Conservation (phyloP, 2,888 invertebrate species). For the Heliothis peltigera region DNA sequence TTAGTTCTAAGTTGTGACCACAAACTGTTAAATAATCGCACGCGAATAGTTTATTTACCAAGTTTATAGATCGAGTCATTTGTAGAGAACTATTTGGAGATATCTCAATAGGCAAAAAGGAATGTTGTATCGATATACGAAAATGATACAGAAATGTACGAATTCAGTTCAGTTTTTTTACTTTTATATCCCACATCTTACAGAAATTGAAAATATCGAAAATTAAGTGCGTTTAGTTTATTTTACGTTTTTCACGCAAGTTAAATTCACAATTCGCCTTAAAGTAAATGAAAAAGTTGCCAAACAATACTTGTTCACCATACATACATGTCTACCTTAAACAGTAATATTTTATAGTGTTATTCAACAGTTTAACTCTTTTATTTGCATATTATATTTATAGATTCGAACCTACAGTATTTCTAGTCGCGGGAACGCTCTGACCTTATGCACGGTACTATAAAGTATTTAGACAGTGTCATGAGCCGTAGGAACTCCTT, state of each 20-base stretch:
- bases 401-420: constrained; percentile 58
- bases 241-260: constrained; percentile 34
- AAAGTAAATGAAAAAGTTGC: constrained; percentile 32
- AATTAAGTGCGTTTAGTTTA: constrained; percentile 6
- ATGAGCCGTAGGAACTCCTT: constrained; percentile 54
- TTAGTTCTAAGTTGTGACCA: constrained; percentile 23
- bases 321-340: constrained; percentile 48
- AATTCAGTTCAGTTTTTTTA: background rate
- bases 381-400: constrained; percentile 57
- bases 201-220: background rate
- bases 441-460: constrained; percentile 2
- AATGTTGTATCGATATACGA: too few relatives aligned
- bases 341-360: constrained; percentile 58
- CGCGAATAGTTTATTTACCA: constrained; percentile 52
- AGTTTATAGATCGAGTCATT: constrained; percentile 33
- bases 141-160: background rate
- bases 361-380: constrained; percentile 61
- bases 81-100: constrained; percentile 12
- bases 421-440: constrained; percentile 28
- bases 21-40: constrained; percentile 18
- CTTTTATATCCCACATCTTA: constrained; percentile 7
- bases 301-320: constrained; percentile 33
- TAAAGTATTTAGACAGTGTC: constrained; percentile 39
- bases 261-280: constrained; percentile 47
- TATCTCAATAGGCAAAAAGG: constrained; percentile 16